Conservation (phyloP, 2,888 invertebrate species). For the Syrphus vitripennis region DNA sequence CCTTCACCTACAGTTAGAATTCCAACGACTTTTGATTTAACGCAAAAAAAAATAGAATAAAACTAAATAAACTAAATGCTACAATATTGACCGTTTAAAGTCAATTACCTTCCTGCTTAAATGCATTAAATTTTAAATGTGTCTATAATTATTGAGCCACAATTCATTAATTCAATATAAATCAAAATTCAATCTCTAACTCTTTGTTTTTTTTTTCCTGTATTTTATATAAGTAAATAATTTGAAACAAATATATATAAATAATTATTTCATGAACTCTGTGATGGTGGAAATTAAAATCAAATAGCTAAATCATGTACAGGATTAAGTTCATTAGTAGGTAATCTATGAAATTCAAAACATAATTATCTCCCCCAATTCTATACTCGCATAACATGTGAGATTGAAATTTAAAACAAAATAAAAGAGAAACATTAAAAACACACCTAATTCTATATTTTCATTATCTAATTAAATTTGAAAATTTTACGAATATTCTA, state of each 20-base stretch:
- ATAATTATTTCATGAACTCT: neutral
- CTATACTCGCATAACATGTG: too few species aligned
- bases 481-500: neutral
- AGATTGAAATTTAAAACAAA: neutral
- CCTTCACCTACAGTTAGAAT: too few species aligned
- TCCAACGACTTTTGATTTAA: too few species aligned
- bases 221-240: neutral
- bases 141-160: neutral
- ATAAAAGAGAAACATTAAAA: neutral
- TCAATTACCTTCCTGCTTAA: neutral
- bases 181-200: neutral
- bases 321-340: neutral
- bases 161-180: neutral
- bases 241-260: neutral
- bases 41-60: too few species aligned
- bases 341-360: neutral
- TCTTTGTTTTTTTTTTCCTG: neutral
- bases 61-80: neutral
- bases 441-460: constrained; percentile 8
- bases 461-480: constrained; percentile 46
- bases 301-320: constrained; percentile 6
- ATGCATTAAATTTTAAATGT: neutral
- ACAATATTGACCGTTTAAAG: neutral
- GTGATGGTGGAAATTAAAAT: neutral
- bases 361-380: neutral